A percentile compares a stretch with the other conserved stretches of the same genome.
Evolutionary conservation across 2,888 invertebrate genomes (phyloP).

Genomic region (Mesorhabditis spiculigera): DNA sequence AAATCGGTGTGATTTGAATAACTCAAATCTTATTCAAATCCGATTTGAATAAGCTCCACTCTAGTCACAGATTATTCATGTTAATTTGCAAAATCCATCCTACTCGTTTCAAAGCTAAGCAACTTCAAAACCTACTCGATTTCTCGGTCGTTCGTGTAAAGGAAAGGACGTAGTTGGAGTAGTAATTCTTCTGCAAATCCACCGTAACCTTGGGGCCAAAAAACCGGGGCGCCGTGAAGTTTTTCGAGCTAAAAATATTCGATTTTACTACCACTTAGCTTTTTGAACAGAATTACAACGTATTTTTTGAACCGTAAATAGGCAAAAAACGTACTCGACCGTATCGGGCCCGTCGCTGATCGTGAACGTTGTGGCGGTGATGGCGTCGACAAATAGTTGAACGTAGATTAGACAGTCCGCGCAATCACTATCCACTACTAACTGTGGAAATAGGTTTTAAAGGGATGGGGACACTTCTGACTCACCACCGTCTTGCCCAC

Average conservation of each 20-base stretch:
- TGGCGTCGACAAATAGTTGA: background rate
- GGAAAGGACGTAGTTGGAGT: background rate
- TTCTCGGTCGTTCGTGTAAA: background rate
- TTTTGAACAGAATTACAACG: too few relatives aligned
- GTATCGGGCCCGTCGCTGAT: background rate
- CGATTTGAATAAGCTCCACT: too few relatives aligned
- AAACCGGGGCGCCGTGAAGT: background rate
- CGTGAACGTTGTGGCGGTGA: background rate
- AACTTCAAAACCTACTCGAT: too few relatives aligned
- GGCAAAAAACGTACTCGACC: too few relatives aligned
- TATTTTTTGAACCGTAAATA: too few relatives aligned
- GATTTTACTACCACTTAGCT: too few relatives aligned
- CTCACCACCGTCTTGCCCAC: background rate
- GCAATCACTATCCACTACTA: background rate
- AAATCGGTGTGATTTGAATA: too few relatives aligned
- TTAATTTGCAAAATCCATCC: too few relatives aligned
- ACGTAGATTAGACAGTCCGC: background rate
- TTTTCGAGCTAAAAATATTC: too few relatives aligned
- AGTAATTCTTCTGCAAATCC: background rate
- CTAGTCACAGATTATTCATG: too few relatives aligned
- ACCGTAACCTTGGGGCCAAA: background rate
- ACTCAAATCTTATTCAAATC: too few relatives aligned
- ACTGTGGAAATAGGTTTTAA: background rate
- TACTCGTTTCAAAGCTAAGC: too few relatives aligned
- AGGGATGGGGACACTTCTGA: background rate